Evolutionary conservation across 1,140 invertebrate genomes (phyloP), one percentile per base, ranked within the genome.

Genomic region (Acromyrmex charruanus): DNA sequence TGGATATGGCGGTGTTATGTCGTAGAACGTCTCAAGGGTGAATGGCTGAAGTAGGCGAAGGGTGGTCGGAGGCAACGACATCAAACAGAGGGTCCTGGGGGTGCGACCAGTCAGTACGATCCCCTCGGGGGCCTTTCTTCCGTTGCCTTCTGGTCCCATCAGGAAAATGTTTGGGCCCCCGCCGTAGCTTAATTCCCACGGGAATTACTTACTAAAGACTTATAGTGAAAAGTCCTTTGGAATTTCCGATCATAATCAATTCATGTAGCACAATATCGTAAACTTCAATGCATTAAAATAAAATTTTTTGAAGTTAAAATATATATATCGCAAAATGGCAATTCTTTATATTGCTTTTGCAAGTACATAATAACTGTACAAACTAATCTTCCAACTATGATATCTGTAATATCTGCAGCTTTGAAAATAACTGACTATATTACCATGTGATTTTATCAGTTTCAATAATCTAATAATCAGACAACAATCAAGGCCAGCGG

Each of bases 131-230:
- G 90, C 92, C 91, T 91, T 92, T 88, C 87, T 90, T 91, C 75
- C 77, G 59, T 58, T 65, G 79, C 75, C 68, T 81, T 51, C 71
- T 59, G 63, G 91, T 88, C 88, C 89, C 91, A 89, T 21, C 63
- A 87, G 86, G 63, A 88, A 58, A 35, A 80, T 85, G 88, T 80
- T 88, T 79, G 89, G 77, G 85, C 75, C 81, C 66, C 87, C 74
- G n/a, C 77, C 69, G 75, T 71, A 88, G 71, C 63, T 86, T 87
- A 93, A 95, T 94, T 94, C 94, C 94, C 94, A 94, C 93, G 94
- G 94, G 94, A 95, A 95, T 95, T 94, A 91, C 93, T 89, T 86
- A 85, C 91, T 25, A 88, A 92, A 89, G 92, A 94, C 90, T 94
- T 93, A 94, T 94, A 94, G 90, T 89, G 90, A 71, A 21, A 55